Conservation (phyloP, 2,888 invertebrate species). For the Achlya flavicornis region DNA sequence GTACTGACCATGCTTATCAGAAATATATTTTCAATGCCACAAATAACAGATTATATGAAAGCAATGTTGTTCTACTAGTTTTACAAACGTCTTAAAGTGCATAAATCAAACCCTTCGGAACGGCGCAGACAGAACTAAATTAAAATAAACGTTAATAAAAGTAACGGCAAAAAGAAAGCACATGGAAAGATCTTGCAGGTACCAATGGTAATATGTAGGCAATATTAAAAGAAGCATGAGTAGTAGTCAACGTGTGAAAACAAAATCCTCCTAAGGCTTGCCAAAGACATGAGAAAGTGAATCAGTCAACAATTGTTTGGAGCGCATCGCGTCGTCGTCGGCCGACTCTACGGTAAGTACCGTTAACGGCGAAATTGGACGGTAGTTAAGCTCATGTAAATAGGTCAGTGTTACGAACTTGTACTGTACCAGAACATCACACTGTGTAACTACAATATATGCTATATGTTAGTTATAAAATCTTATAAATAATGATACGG, state of each 20-base stretch:
- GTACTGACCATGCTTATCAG: conserved; percentile 15
- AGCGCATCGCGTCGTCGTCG: conserved; percentile 23
- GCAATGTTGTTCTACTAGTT: background rate
- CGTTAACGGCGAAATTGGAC: conserved; percentile 76
- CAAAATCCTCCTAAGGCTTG: conserved; percentile 27
- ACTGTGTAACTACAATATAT: background rate
- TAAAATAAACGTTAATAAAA: background rate
- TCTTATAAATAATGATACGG: background rate
- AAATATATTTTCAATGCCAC: background rate
- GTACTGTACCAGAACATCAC: conserved; percentile 24
- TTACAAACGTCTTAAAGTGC: too few species aligned
- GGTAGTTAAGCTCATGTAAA: conserved; percentile 65
- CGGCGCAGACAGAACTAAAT: background rate
- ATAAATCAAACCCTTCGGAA: too few species aligned
- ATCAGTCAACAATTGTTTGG: conserved; percentile 42
- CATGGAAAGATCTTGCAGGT: too few species aligned
- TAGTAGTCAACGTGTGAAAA: conserved; percentile 1
- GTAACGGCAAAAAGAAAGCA: background rate
- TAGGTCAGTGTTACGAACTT: conserved; percentile 64
- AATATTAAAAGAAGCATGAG: too few species aligned
- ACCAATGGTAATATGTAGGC: too few species aligned
- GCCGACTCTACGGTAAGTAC: conserved; percentile 43
- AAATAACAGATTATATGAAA: background rate
- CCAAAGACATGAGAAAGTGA: conserved; percentile 71
- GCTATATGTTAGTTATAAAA: background rate